A percentile compares a stretch with the other conserved stretches of the same genome.
These are phyloP conservation scores for Clarias platycephalus DNA, from an alignment of 2,797 vertebrate species.

Conservation along the genomic window DNA sequence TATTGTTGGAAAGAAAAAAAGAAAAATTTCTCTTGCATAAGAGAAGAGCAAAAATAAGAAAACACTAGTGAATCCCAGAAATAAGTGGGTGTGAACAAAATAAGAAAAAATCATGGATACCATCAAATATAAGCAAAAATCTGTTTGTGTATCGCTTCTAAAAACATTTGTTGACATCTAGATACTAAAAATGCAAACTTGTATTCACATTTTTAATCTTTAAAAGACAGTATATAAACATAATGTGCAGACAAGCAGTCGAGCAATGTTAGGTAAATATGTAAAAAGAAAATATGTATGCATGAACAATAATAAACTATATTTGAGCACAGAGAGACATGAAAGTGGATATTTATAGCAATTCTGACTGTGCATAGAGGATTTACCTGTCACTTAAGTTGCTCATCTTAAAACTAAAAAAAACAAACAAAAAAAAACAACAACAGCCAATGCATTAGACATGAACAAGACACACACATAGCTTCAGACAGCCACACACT, in stretches of 20 bases:
- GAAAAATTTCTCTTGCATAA: no score
- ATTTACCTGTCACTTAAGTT: neutral
- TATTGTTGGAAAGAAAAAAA: no score
- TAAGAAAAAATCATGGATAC: no score
- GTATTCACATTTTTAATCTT: neutral
- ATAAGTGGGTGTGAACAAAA: no score
- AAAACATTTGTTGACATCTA: neutral
- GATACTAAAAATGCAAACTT: neutral
- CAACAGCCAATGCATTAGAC: neutral
- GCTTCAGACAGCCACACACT: constrained; percentile 25
- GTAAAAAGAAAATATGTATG: no score
- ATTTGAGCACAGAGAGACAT: neutral
- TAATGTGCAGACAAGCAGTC: neutral
- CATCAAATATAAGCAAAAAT: no score
- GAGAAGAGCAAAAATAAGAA: no score
- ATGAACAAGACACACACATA: neutral
- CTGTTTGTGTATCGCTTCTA: neutral
- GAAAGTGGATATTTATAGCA: neutral
- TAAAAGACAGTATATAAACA: neutral
- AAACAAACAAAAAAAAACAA: neutral
- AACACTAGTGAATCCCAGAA: no score
- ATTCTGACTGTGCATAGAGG: neutral
- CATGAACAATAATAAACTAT: neutral
- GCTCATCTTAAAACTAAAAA: neutral
- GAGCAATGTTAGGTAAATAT: neutral